These are phyloP conservation scores for Andrena flavipes DNA, from an alignment of 2,888 invertebrate genomes.

Conservation along the genomic window DNA sequence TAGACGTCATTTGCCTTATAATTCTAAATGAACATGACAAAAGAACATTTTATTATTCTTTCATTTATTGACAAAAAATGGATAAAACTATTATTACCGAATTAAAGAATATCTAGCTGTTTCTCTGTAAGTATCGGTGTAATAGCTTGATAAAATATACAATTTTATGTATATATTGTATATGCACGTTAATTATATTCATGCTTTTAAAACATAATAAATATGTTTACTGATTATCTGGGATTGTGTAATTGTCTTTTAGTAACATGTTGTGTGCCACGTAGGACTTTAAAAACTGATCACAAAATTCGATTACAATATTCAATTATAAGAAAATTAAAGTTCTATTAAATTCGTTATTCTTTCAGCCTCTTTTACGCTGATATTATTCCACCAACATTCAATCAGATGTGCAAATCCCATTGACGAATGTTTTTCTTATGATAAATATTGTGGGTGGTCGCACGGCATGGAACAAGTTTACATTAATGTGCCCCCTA, in stretches of 20 bases:
- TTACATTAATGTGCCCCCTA: background rate
- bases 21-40: slow-evolving; percentile 78
- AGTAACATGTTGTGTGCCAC: too few relatives aligned
- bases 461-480: too few relatives aligned
- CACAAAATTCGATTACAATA: too few relatives aligned
- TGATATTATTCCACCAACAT: too few relatives aligned
- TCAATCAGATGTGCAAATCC: too few relatives aligned
- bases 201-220: slow-evolving; percentile 33
- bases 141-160: slow-evolving; percentile 23
- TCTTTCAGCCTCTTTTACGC: too few relatives aligned
- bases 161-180: slow-evolving; percentile 63
- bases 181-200: slow-evolving; percentile 29
- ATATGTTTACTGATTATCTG: slow-evolving; percentile 18
- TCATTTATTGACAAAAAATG: slow-evolving; percentile 5
- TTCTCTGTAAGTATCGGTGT: slow-evolving; percentile 24
- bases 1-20: slow-evolving; percentile 86
- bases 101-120: background rate
- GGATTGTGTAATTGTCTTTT: too few relatives aligned
- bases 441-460: too few relatives aligned
- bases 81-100: background rate
- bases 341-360: too few relatives aligned
- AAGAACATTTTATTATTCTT: slow-evolving; percentile 7
- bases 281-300: too few relatives aligned
- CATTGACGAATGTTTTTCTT: too few relatives aligned
- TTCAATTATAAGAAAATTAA: too few relatives aligned